Base-by-base conservation (phyloP, 2,113 vertebrate genomes). In the Cyrtonyx montezumae region DNA sequence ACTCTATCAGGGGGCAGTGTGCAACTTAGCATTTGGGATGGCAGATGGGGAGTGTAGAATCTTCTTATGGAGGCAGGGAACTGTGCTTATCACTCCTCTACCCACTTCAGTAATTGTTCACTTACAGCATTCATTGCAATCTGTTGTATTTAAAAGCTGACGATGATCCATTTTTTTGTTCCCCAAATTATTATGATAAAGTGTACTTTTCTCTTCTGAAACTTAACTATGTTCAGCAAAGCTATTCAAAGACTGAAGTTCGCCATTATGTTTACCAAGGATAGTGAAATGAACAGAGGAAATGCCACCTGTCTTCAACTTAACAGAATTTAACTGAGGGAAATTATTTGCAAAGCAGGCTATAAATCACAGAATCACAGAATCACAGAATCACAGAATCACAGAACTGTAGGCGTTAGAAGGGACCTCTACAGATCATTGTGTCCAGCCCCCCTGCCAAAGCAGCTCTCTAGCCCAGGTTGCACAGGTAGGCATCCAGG, bases 61-160 rank as follows among this genome's bases (percentile, higher is more conserved):
- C 85, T 93, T 94, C 82, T 91, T 79, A 95, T 0, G 26, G 70
- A 96, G 93, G 74, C 91, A 91, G 70, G 42, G 51, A 94, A 90
- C 87, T 85, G 75, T 94, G 87, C 84, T 96, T 89, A 96, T 94
- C 88, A 84, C 43, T 90, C 91, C 65, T 88, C 95, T 95, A 77
- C 84, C 93, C 71, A 87, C 87, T 95, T 87, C 67, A 91, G 67
- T 59, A 93, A 93, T 68, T 96, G 87, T 94, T 95, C 79, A 93
- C 88, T 92, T 94, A 59, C 87, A 95, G 91, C 58, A 96, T 71
- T 37, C 34, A 51, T 78, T 86, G 92, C 93, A 92, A 93, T 90
- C 94, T 94, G 87, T 70, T 88, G 73, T 88, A 80, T 80, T 93
- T 93, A 69, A 88, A 85, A 94, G 69, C 34, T 78, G 79, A 69